These are phyloP conservation scores for Octodonta nipae DNA, from an alignment of 2,888 invertebrate genomes.

Conservation along the genomic window DNA sequence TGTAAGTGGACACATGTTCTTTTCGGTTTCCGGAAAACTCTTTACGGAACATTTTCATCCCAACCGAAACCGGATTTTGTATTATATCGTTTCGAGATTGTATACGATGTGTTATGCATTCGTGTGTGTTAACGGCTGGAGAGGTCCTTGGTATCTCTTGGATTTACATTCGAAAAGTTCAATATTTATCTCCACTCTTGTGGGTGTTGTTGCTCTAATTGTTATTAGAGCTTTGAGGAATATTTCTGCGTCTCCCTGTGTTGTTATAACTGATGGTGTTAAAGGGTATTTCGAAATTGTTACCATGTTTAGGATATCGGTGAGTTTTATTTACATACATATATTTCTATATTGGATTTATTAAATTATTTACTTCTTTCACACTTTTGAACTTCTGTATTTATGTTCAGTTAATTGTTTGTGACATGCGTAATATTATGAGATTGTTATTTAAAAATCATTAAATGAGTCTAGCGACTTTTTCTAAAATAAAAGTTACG, in stretches of 20 bases:
- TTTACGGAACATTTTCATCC: slow-evolving; percentile 49
- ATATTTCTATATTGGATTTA: too few relatives aligned
- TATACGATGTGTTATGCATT: slow-evolving; percentile 66
- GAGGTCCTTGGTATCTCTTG: slow-evolving; percentile 68
- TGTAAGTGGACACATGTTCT: slow-evolving; percentile 52
- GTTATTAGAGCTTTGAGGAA: slow-evolving; percentile 61
- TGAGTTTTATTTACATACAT: too few relatives aligned
- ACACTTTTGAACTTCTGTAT: too few relatives aligned
- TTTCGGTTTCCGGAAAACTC: slow-evolving; percentile 53
- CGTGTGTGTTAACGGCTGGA: slow-evolving; percentile 77
- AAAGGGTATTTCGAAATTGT: slow-evolving; percentile 71
- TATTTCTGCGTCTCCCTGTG: slow-evolving; percentile 70
- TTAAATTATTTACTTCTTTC: too few relatives aligned
- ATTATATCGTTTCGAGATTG: slow-evolving; percentile 54
- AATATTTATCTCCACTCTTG: slow-evolving; percentile 49
- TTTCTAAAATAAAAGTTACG: too few relatives aligned
- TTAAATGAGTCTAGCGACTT: too few relatives aligned
- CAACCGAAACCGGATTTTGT: slow-evolving; percentile 52
- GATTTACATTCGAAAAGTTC: slow-evolving; percentile 55
- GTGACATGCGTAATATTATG: too few relatives aligned
- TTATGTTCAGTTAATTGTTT: too few relatives aligned
- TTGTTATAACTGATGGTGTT: slow-evolving; percentile 59
- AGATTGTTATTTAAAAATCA: too few relatives aligned
- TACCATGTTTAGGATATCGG: slow-evolving; percentile 71
- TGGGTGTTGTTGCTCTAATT: slow-evolving; percentile 54